A percentile compares a stretch with the other conserved stretches of the same genome.
Conservation (phyloP, 2,888 invertebrate genomes). For the Perdita meconis region DNA sequence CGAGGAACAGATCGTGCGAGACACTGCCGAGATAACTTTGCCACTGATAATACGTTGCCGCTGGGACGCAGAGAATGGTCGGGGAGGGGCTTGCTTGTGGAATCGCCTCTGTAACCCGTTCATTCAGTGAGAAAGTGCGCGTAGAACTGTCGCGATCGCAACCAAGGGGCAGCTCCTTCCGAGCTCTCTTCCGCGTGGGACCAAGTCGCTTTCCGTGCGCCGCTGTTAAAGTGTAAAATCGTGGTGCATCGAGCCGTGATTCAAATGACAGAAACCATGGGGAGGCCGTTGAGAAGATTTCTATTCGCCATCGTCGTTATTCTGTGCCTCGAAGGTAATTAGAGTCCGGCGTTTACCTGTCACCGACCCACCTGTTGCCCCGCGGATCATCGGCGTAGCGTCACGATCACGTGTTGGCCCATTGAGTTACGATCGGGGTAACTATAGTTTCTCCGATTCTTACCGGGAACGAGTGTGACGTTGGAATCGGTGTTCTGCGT, state of each 20-base stretch:
- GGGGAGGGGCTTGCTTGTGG: slow-evolving; percentile 61
- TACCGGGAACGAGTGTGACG: neutral
- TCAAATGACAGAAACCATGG: slow-evolving; percentile 35
- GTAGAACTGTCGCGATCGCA: slow-evolving; percentile 22
- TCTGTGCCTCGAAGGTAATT: slow-evolving; percentile 54
- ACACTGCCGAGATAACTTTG: slow-evolving; percentile 55
- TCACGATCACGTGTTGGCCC: slow-evolving; percentile 61
- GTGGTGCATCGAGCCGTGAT: neutral
- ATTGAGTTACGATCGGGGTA: slow-evolving; percentile 61
- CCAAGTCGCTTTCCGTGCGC: neutral
- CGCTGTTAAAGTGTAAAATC: slow-evolving; percentile 30
- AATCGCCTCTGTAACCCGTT: slow-evolving; percentile 38
- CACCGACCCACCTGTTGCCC: slow-evolving; percentile 25
- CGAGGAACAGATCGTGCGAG: slow-evolving; percentile 34
- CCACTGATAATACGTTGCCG: slow-evolving; percentile 56
- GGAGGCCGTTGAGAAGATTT: neutral
- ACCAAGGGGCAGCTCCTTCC: neutral
- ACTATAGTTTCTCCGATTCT: slow-evolving; percentile 46
- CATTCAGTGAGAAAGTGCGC: slow-evolving; percentile 57
- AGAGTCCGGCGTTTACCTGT: slow-evolving; percentile 12
- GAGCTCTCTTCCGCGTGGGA: slow-evolving; percentile 2
- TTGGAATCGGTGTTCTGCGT: neutral
- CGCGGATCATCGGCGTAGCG: slow-evolving; percentile 27
- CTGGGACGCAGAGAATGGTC: slow-evolving; percentile 23
- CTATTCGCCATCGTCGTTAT: slow-evolving; percentile 28